Evolutionary conservation across 2,888 invertebrate species (phyloP), one percentile per base, ranked within the genome.

Genomic region (Synergus umbraculus): DNA sequence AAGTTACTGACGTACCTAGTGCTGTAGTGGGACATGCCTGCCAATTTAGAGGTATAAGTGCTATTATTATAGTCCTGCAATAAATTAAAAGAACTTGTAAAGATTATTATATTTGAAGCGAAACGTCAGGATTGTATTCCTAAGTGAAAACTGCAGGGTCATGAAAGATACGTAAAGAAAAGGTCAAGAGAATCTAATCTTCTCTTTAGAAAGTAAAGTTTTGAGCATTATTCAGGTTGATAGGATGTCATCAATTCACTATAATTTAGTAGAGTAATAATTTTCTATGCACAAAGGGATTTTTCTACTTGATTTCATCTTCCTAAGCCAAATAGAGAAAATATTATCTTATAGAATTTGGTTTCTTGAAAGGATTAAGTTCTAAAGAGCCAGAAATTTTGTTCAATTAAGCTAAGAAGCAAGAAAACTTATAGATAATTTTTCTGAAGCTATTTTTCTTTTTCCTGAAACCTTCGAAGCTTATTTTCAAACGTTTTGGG

Each of bases 1-100:
- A 97, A 93, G 97, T 99, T 85, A 97, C 98, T 78, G 98, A 98
- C 92, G 97, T 99, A 49, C 96, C 97, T 87, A 97, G 97, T 89
- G 98, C 98, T 81, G 96, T 97, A 83, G 98, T 99, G 60, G 98
- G 98, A 78, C 97, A 98, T 92, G 97, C 98, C 83, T 98, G 98
- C 91, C 98, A 98, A 93, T 99, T 99, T 93, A 95, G 97, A 95
- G 98, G 98, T 98, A 93, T 13, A 77, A 77, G 67, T 22, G 5
- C 63, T 37, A 60, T 66, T 46, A 15, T 60, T 58, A 29, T 76
- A 29, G 3, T 46, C 13, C 12, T 46, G 4, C 13, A 46, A 10
- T 12, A 13, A 46, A 46, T 46, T 46, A 12, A 46, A 46, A 46
- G 3, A 2, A 46, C 18, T 3, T 18, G 22, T 22, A 18, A 22